Percentiles rank a stretch among this genome's conserved stretches.
Evolutionary conservation across 2,797 vertebrate genomes (phyloP).

Genomic region (Crypturellus tataupa): DNA sequence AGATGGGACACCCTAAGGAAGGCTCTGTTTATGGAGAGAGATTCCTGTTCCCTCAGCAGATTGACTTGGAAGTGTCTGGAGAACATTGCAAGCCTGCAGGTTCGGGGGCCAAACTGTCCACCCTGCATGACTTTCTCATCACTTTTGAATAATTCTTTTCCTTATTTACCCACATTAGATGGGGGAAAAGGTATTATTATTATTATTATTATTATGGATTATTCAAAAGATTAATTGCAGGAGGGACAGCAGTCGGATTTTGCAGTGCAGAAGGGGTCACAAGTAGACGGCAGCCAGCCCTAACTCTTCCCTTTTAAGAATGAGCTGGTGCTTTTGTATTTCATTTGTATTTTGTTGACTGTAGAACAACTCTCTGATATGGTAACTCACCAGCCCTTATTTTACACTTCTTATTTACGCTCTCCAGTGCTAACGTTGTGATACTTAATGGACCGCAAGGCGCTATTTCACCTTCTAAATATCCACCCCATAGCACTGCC

Average conservation of each 20-base stretch:
- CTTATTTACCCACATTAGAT: too few relatives aligned
- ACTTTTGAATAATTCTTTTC: too few relatives aligned
- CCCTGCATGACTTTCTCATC: too few relatives aligned
- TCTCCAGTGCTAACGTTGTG: neutral
- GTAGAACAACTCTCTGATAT: rapidly evolving
- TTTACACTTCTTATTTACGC: neutral
- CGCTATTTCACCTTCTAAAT: constrained; percentile 13
- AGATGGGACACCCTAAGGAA: neutral
- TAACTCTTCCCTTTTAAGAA: neutral
- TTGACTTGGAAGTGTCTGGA: neutral
- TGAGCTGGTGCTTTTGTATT: neutral
- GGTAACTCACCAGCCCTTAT: neutral
- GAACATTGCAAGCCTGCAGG: neutral
- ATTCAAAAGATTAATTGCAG: too few relatives aligned
- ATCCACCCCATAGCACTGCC: neutral
- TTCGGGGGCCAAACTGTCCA: neutral
- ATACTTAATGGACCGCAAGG: neutral
- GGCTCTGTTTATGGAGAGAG: rapidly evolving
- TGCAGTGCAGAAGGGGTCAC: rapidly evolving
- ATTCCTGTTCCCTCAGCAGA: neutral
- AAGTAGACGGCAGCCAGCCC: neutral
- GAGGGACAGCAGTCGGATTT: rapidly evolving
- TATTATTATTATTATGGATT: too few relatives aligned
- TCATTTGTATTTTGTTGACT: neutral
- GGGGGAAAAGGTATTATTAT: too few relatives aligned